phyloP scores from a whole-genome alignment of 2,888 invertebrate species.

The Andrena marginata region DNA sequence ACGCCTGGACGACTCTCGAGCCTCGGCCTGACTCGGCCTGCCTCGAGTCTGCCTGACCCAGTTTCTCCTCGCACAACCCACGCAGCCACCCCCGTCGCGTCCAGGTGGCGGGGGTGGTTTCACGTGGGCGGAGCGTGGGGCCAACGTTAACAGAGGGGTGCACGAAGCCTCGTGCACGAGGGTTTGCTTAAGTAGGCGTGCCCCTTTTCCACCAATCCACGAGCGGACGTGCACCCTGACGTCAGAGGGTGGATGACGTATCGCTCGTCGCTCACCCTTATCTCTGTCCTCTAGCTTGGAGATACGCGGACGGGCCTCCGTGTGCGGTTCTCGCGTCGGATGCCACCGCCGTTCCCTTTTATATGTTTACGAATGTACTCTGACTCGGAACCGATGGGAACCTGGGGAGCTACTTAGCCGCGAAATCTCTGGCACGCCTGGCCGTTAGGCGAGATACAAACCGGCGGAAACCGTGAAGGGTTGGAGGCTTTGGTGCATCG shows the following conservation, averaged over 20 bases:
- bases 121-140: slow-evolving; percentile 71
- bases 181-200: slow-evolving; percentile 74
- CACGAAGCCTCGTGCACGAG: slow-evolving; percentile 33
- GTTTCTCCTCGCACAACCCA: slow-evolving; percentile 74
- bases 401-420: slow-evolving; percentile 38
- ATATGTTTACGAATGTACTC: slow-evolving; percentile 52
- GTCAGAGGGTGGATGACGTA: slow-evolving; percentile 62
- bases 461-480: neutral
- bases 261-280: slow-evolving; percentile 34
- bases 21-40: slow-evolving; percentile 74
- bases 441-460: slow-evolving; percentile 23
- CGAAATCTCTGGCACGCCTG: slow-evolving; percentile 53
- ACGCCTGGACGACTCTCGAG: slow-evolving; percentile 75
- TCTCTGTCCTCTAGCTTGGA: slow-evolving; percentile 21
- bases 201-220: slow-evolving; percentile 71
- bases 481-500: neutral
- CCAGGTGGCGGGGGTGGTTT: slow-evolving; percentile 71
- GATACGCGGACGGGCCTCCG: slow-evolving; percentile 26
- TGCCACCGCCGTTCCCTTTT: slow-evolving; percentile 42
- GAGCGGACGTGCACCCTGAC: slow-evolving; percentile 57
- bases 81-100: slow-evolving; percentile 62
- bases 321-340: slow-evolving; percentile 54
- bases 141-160: slow-evolving; percentile 29
- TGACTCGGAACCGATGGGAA: slow-evolving; percentile 31
- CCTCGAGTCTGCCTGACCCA: slow-evolving; percentile 79